Percentiles rank a stretch among this genome's conserved stretches.
These are phyloP conservation scores for Novumbra hubbsi DNA, from an alignment of 2,797 vertebrate species.

Conservation along the genomic window DNA sequence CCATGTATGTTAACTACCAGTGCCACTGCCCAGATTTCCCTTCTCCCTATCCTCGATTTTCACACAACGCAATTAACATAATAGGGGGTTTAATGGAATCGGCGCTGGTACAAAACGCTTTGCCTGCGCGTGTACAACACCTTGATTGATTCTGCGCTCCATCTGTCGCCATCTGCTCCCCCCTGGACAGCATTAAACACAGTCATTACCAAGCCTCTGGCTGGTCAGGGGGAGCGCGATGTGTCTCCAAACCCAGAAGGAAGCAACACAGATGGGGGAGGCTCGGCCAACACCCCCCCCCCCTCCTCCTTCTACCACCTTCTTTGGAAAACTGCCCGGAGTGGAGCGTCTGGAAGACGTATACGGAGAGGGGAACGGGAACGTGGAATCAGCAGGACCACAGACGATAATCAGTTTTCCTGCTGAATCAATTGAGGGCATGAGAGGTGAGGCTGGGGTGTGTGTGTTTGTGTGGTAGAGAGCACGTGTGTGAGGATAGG, in stretches of 20 bases:
- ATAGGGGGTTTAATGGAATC: constrained; percentile 26
- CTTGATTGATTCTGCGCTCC: constrained; percentile 38
- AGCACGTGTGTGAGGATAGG: not conserved
- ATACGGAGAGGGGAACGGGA: constrained; percentile 3
- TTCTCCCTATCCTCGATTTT: constrained; percentile 1
- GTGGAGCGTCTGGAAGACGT: not conserved
- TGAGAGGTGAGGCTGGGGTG: not conserved
- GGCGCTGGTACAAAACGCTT: constrained; percentile 23
- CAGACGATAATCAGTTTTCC: constrained; percentile 8
- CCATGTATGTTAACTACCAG: constrained; percentile 5
- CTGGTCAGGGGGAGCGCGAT: constrained; percentile 20
- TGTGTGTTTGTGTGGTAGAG: not conserved
- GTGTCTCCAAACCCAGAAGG: constrained; percentile 1
- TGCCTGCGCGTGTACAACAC: constrained; percentile 27
- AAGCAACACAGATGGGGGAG: not conserved
- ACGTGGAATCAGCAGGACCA: not conserved
- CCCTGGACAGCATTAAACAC: constrained; percentile 28
- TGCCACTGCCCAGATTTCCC: not conserved
- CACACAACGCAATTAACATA: constrained; percentile 27
- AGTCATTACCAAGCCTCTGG: constrained; percentile 29
- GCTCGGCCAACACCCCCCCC: not conserved
- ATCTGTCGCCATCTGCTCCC: constrained; percentile 45
- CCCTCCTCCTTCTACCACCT: not conserved
- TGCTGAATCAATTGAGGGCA: not conserved
- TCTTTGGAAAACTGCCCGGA: not conserved